A percentile compares a stretch with the other conserved stretches of the same genome.
Evolutionary conservation across 1,140 invertebrate genomes (phyloP).

Genomic region (Ericerus pela): DNA sequence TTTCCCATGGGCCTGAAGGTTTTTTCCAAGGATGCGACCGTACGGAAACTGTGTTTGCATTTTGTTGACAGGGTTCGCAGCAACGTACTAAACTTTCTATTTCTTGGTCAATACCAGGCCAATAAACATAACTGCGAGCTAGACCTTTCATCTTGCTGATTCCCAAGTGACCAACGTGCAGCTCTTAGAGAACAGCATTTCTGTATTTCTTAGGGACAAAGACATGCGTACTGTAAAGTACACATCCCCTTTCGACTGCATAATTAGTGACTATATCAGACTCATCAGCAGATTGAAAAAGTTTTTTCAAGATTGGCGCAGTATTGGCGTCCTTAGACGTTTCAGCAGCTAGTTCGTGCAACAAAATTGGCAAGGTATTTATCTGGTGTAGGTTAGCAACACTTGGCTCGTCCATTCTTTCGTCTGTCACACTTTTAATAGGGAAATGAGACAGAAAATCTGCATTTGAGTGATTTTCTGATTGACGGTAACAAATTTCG

Average conservation of each 20-base stretch:
- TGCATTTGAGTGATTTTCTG: slow-evolving; percentile 11
- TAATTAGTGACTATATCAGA: slow-evolving; percentile 17
- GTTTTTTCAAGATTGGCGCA: background rate
- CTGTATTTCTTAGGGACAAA: slow-evolving; percentile 25
- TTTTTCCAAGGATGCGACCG: slow-evolving; percentile 13
- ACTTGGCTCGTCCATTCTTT: slow-evolving; percentile 6
- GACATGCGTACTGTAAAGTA: slow-evolving; percentile 24
- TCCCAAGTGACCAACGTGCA: slow-evolving; percentile 33
- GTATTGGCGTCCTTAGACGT: background rate
- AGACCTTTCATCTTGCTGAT: slow-evolving; percentile 36
- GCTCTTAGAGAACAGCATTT: slow-evolving; percentile 23
- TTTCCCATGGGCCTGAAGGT: slow-evolving; percentile 14
- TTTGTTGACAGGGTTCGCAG: slow-evolving; percentile 12
- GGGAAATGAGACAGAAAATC: slow-evolving; percentile 14
- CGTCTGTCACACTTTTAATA: background rate
- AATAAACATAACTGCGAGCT: slow-evolving; percentile 34
- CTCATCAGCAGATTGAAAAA: background rate
- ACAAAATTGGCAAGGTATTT: background rate
- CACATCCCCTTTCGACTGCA: slow-evolving; percentile 18
- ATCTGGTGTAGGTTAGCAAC: background rate
- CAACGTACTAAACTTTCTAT: slow-evolving; percentile 25
- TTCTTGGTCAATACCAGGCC: slow-evolving; percentile 33
- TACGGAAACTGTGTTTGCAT: background rate
- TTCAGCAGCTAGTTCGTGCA: background rate
- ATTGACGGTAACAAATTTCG: slow-evolving; percentile 9